Evolutionary conservation across 1,140 invertebrate species (phyloP).

Genomic region (Zaprionus tsacasi): DNA sequence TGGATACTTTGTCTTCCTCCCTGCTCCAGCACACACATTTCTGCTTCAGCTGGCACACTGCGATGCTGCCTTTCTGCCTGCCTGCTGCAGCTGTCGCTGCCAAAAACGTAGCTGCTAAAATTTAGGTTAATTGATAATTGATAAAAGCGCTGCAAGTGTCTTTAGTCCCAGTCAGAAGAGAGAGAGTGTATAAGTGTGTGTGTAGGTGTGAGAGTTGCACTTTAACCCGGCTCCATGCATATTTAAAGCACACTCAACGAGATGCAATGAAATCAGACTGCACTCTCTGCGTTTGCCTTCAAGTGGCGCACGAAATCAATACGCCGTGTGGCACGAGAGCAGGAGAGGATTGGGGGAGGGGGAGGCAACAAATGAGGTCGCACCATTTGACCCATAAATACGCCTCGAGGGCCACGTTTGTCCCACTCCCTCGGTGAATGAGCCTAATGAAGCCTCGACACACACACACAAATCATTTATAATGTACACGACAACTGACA

Average conservation of each 20-base stretch:
- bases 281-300: slow-evolving; percentile 64
- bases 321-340: slow-evolving; percentile 17
- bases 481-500: slow-evolving; percentile 79
- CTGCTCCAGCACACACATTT: slow-evolving; percentile 18
- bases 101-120: slow-evolving; percentile 74
- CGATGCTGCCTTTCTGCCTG: slow-evolving; percentile 28
- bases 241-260: slow-evolving; percentile 60
- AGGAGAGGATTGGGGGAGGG: too few species aligned
- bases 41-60: slow-evolving; percentile 61
- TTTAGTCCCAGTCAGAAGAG: background rate
- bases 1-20: slow-evolving; percentile 63
- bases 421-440: background rate
- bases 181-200: background rate
- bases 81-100: slow-evolving; percentile 54
- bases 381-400: slow-evolving; percentile 74
- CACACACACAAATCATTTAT: slow-evolving; percentile 73
- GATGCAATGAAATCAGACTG: slow-evolving; percentile 73
- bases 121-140: slow-evolving; percentile 82
- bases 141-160: slow-evolving; percentile 63
- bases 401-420: slow-evolving; percentile 16
- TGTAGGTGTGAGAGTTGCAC: slow-evolving; percentile 38
- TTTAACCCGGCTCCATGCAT: slow-evolving; percentile 63
- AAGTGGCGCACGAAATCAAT: slow-evolving; percentile 57
- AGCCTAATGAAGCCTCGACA: slow-evolving; percentile 41
- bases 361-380: slow-evolving; percentile 59